Conservation (phyloP, 2,797 vertebrate genomes). For the Eurystomus glaucurus region DNA sequence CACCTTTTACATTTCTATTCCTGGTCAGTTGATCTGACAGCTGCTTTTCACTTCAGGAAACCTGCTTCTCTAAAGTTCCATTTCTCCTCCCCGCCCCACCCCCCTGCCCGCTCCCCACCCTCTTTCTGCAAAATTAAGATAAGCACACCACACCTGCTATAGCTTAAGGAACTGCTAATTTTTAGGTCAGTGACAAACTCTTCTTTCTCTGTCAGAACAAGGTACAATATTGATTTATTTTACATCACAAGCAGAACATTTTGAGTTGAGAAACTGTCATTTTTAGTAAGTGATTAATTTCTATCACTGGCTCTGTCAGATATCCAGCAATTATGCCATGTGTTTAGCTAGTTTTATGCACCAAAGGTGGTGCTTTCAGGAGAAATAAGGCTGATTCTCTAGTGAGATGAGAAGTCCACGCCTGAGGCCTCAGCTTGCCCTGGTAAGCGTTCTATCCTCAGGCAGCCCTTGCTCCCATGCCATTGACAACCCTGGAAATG, state of each 20-base stretch:
- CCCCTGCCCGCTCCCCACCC: neutral
- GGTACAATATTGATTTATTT: neutral
- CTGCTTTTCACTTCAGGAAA: neutral
- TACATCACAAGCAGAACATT: neutral
- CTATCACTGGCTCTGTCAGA: neutral
- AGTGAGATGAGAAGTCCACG: neutral
- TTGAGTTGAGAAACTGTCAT: neutral
- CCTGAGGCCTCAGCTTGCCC: neutral
- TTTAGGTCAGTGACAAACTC: neutral
- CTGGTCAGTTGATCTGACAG: neutral
- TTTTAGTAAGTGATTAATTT: constrained; percentile 21
- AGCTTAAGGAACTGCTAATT: neutral
- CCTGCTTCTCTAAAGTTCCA: neutral
- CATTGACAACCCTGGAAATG: neutral
- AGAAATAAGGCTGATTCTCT: neutral
- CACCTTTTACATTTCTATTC: neutral
- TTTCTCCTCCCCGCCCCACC: neutral
- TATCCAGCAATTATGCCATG: neutral
- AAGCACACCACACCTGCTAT: neutral
- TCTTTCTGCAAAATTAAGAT: neutral
- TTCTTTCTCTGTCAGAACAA: neutral
- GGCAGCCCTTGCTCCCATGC: rapidly evolving
- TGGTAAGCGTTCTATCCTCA: neutral
- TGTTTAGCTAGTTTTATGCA: neutral
- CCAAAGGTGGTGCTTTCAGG: neutral